Percentiles rank a stretch among this genome's conserved stretches.
Evolutionary conservation across 2,113 vertebrate species (phyloP).

Genomic region (Thinocorus orbignyianus): DNA sequence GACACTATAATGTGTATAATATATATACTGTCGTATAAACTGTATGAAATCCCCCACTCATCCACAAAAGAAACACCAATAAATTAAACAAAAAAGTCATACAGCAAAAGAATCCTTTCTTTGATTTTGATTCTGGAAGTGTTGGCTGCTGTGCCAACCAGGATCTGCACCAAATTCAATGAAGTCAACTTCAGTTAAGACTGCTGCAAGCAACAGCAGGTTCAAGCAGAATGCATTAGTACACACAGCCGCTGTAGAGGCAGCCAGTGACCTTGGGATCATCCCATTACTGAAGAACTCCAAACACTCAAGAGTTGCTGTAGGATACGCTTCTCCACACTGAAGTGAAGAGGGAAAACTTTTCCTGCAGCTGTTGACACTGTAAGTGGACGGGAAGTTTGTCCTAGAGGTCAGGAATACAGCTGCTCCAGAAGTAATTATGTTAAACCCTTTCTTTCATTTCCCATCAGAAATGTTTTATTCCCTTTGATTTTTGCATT

Average conservation of each 20-base stretch:
- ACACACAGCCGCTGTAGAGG: background rate
- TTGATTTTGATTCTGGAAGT: background rate
- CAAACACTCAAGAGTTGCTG: background rate
- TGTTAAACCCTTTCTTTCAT: background rate
- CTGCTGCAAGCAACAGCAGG: background rate
- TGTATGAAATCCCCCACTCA: background rate
- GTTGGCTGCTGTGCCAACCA: background rate
- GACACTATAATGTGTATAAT: background rate
- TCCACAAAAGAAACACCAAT: rapidly evolving
- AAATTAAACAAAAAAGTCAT: background rate
- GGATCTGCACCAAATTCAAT: background rate
- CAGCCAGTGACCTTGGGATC: background rate
- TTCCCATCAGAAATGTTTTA: background rate
- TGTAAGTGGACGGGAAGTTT: background rate
- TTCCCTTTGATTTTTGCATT: background rate
- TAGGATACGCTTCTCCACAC: background rate
- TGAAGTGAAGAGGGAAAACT: background rate
- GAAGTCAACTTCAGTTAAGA: background rate
- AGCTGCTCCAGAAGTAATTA: background rate
- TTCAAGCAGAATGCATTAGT: background rate
- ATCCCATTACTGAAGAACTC: background rate
- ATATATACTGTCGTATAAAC: background rate
- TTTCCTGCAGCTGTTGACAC: background rate
- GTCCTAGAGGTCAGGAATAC: background rate
- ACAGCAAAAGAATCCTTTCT: background rate